Evolutionary conservation across 1,140 invertebrate species (phyloP).

Genomic region (Littorina saxatilis): DNA sequence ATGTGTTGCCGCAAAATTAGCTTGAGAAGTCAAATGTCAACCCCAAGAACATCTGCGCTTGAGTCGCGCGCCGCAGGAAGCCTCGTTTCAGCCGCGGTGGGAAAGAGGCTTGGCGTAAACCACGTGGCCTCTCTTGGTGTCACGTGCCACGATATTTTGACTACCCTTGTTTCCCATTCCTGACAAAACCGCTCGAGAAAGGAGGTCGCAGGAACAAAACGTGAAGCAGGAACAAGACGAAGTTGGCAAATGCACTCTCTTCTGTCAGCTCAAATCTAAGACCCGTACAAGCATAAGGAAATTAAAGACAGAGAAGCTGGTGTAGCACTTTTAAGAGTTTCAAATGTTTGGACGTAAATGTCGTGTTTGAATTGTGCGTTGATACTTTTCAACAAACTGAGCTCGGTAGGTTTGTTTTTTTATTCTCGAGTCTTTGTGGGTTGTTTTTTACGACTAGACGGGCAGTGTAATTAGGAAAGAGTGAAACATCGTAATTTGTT

Average conservation of each 20-base stretch:
- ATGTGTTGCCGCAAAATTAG: too few relatives aligned
- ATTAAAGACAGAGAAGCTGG: background rate
- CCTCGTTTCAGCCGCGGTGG: conserved; percentile 17
- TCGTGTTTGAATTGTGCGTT: background rate
- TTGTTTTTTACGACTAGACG: background rate
- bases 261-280: background rate
- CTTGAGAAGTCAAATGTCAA: conserved; percentile 17
- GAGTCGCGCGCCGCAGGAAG: background rate
- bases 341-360: background rate
- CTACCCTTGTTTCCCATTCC: background rate
- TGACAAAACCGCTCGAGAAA: background rate
- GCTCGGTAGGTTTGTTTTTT: too few relatives aligned
- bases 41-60: background rate
- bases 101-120: conserved; percentile 25
- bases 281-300: background rate
- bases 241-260: background rate
- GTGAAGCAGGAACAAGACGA: background rate
- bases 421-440: too few relatives aligned
- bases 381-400: background rate
- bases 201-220: background rate
- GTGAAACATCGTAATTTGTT: background rate
- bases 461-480: background rate
- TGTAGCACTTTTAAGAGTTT: conserved; percentile 18
- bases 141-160: conserved; percentile 19
- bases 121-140: conserved; percentile 13